Base-by-base conservation (phyloP, 1,140 invertebrate species). In the Lineus longissimus region DNA sequence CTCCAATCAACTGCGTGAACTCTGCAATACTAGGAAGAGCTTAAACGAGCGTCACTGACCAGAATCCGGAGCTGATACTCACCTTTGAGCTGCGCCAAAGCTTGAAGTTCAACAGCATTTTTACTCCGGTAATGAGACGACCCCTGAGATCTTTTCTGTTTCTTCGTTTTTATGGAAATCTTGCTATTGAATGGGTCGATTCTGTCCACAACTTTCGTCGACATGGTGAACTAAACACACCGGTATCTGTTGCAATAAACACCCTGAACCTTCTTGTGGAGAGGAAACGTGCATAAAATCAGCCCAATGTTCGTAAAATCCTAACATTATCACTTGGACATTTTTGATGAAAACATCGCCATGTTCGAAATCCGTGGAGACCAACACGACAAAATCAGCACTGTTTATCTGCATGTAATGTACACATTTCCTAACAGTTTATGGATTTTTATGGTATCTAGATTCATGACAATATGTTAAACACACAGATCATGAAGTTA, bases 61-160 rank as follows among this genome's bases (percentile, higher is more conserved):
- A n/a, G n/a, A n/a, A n/a, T n/a, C n/a, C n/a, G n/a, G n/a, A n/a
- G n/a, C n/a, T n/a, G n/a, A n/a, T n/a, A 36, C 71, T 69, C 72
- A 81, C 79, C 79, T 80, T 81, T 82, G 40, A 82, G 70, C 69
- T 78, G 76, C 65, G 79, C 76, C 66, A 82, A 75, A 55, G 78
- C 75, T 59, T 76, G 75, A 43, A 82, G 66, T 73, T 82, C 80
- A 54, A 78, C 76, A 43, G 77, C 76, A 75, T 77, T 78, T 73
- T 81, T 80, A 65, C 78, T 77, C 65, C 79, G 70, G 72, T 82
- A 82, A 73, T 81, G 81, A 62, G 81, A 82, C 59, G 79, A 81
- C 61, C 81, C 81, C 69, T 81, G 79, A 68, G 77, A 79, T 71
- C 78, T 70, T 72, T 81, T 82, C 68, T 81, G 79, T 68, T 81